Percentiles rank a stretch among this genome's conserved stretches.
Conservation (phyloP, 2,888 invertebrate species). For the Steinernema hermaphroditum region DNA sequence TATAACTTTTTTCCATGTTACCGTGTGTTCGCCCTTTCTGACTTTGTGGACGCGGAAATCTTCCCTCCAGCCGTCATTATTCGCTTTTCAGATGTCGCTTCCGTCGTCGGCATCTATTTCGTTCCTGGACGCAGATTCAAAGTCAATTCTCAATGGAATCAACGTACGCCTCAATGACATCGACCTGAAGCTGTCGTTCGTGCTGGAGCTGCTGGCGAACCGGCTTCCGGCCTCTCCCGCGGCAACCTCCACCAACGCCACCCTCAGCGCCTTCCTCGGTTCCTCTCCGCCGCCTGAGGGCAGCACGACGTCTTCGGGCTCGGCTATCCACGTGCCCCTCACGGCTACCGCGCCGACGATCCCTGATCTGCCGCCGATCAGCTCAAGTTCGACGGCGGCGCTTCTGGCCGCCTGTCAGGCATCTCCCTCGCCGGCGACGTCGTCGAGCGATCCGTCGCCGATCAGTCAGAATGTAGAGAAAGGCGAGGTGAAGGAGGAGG, state of each 20-base stretch:
- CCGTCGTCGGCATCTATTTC: constrained; percentile 31
- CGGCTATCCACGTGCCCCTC: background rate
- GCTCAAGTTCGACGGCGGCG: constrained; percentile 16
- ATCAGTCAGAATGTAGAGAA: constrained; percentile 4
- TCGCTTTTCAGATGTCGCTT: constrained; percentile 14
- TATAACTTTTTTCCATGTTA: no score
- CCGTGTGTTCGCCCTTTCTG: background rate
- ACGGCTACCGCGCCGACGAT: background rate
- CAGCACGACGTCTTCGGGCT: background rate
- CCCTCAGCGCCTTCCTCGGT: constrained; percentile 12
- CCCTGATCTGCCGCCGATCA: background rate
- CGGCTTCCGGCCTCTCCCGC: constrained; percentile 46
- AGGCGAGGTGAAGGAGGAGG: constrained; percentile 21
- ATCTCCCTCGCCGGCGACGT: constrained; percentile 5
- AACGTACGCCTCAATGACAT: constrained; percentile 61
- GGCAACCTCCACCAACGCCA: background rate
- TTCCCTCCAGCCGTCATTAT: background rate
- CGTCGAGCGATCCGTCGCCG: constrained; percentile 18
- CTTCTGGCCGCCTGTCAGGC: constrained; percentile 44
- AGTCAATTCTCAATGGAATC: constrained; percentile 55
- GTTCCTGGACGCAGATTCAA: constrained; percentile 59
- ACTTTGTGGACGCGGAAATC: background rate
- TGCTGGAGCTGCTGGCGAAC: constrained; percentile 56
- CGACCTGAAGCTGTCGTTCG: constrained; percentile 60
- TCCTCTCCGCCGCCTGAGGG: constrained; percentile 1